phyloP scores from a whole-genome alignment of 2,888 invertebrate genomes.

The Nymphalis polychloros region DNA sequence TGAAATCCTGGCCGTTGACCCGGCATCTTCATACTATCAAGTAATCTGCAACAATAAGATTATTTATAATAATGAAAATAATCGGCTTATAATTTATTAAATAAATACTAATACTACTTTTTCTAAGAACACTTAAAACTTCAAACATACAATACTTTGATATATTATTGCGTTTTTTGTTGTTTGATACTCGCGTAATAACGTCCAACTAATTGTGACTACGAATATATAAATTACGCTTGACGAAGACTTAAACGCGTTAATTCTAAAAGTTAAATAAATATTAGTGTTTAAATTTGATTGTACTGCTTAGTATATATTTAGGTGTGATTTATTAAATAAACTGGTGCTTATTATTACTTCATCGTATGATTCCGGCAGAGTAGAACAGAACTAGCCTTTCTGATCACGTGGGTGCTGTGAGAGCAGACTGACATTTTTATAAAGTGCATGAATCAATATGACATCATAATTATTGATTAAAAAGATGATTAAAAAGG shows the following conservation, averaged over 20 bases:
- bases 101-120: background rate
- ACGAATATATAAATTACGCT: background rate
- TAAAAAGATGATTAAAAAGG: too few relatives aligned
- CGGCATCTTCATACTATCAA: slow-evolving; percentile 92
- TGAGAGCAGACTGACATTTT: too few relatives aligned
- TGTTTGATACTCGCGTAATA: background rate
- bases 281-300: background rate
- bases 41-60: slow-evolving; percentile 80
- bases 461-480: too few relatives aligned
- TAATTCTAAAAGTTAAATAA: background rate
- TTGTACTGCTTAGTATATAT: too few relatives aligned
- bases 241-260: slow-evolving; percentile 40
- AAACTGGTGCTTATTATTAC: too few relatives aligned
- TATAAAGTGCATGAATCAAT: too few relatives aligned
- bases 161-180: background rate
- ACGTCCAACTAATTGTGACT: background rate
- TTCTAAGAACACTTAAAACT: background rate
- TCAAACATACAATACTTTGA: background rate
- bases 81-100: background rate
- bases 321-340: too few relatives aligned
- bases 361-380: too few relatives aligned
- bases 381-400: too few relatives aligned
- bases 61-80: background rate
- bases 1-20: slow-evolving; percentile 92
- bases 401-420: too few relatives aligned